These are phyloP conservation scores for Melanotaenia boesemani DNA, from an alignment of 2,797 vertebrate species.

Conservation along the genomic window DNA sequence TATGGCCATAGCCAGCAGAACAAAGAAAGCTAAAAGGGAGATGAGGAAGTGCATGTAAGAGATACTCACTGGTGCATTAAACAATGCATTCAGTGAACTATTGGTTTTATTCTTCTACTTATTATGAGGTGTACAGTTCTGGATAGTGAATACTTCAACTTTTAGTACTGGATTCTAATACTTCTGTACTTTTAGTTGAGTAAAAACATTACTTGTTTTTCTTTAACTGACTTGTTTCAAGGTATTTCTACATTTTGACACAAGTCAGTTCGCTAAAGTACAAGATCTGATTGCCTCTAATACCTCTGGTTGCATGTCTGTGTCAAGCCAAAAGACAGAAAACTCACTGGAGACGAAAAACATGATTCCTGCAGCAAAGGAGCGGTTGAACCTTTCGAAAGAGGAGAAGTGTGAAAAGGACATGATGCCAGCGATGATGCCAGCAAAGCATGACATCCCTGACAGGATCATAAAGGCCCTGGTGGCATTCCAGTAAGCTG, in stretches of 20 bases:
- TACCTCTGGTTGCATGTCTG: not conserved
- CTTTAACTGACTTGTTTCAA: not conserved
- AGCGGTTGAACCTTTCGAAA: conserved; percentile 87
- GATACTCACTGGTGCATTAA: not conserved
- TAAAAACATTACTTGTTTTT: not conserved
- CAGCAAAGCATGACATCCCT: conserved; percentile 86
- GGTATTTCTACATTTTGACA: not conserved
- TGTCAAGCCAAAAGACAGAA: not conserved
- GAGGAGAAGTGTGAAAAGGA: conserved; percentile 88
- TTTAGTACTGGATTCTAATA: not conserved
- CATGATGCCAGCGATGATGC: conserved; percentile 87
- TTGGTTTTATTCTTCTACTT: not conserved
- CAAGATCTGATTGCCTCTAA: not conserved
- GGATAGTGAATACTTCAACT: not conserved
- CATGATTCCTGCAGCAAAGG: conserved; percentile 89
- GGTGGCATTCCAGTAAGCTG: conserved; percentile 92
- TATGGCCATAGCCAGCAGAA: conserved; percentile 88
- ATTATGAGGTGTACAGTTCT: not conserved
- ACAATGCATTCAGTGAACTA: not conserved
- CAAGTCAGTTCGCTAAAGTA: not conserved
- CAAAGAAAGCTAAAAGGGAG: conserved; percentile 81
- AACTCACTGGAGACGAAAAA: conserved; percentile 91
- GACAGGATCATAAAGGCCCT: conserved; percentile 92
- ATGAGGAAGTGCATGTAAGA: not conserved
- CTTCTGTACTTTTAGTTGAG: not conserved